Evolutionary conservation across 1,140 invertebrate species (phyloP).

Genomic region (Lamellibrachia luymesi): DNA sequence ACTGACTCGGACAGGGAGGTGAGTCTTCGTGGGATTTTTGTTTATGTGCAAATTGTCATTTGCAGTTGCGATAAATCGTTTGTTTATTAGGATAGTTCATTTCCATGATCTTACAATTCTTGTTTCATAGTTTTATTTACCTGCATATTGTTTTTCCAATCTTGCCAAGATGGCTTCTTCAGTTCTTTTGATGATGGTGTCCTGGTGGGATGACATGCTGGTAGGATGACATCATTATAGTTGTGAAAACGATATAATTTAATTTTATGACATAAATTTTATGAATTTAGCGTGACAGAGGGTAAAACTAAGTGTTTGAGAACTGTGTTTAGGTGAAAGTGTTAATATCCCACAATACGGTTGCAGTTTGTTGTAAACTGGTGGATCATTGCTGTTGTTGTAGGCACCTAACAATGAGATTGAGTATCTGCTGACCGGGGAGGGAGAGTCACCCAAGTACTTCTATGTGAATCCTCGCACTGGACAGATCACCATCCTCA

Average conservation of each 20-base stretch:
- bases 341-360: neutral
- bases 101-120: too few relatives aligned
- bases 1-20: slow-evolving; percentile 21
- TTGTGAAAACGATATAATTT: neutral
- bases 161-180: too few relatives aligned
- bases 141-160: too few relatives aligned
- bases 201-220: too few relatives aligned
- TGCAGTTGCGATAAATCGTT: neutral
- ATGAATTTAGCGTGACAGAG: neutral
- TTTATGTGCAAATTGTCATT: neutral
- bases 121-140: too few relatives aligned
- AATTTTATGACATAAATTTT: neutral
- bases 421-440: slow-evolving; percentile 33
- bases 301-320: neutral
- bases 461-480: slow-evolving; percentile 18
- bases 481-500: slow-evolving; percentile 25
- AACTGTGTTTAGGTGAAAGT: neutral
- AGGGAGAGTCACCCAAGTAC: neutral
- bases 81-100: too few relatives aligned
- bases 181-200: too few relatives aligned
- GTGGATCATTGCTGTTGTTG: slow-evolving; percentile 22
- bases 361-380: neutral
- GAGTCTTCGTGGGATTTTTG: neutral
- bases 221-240: neutral
- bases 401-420: slow-evolving; percentile 40